Conservation (phyloP, 2,797 vertebrate species). For the Alouatta caraya region DNA sequence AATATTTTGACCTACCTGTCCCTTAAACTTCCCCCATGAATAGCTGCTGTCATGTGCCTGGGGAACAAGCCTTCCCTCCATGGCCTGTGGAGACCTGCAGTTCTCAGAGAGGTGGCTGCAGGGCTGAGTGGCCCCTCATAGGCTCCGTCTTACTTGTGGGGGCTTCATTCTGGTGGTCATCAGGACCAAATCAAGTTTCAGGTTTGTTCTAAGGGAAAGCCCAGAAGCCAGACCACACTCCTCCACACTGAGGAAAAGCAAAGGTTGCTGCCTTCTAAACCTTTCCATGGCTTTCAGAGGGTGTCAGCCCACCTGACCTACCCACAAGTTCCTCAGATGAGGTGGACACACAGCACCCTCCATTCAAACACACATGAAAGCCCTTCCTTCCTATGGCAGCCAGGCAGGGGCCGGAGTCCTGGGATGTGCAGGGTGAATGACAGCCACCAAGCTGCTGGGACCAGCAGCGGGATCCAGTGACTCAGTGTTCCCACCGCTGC, state of each 20-base stretch:
- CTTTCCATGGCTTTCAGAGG: background rate
- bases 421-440: background rate
- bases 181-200: background rate
- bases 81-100: background rate
- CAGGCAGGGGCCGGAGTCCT: background rate
- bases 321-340: background rate
- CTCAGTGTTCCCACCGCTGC: background rate
- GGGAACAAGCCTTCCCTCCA: background rate
- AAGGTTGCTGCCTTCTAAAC: background rate
- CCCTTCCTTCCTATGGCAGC: background rate
- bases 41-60: rapidly evolving
- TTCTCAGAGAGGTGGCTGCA: too few species aligned
- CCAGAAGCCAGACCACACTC: background rate
- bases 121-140: background rate
- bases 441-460: background rate
- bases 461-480: too few species aligned
- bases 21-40: background rate
- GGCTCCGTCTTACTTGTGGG: too few species aligned
- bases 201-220: background rate
- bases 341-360: too few species aligned
- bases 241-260: background rate
- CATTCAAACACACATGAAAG: background rate
- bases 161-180: background rate
- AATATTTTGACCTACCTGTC: background rate
- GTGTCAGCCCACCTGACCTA: background rate